Evolutionary conservation across 2,797 vertebrate genomes (phyloP), one percentile per base, ranked within the genome.

Genomic region (Neopelma chrysocephalum): DNA sequence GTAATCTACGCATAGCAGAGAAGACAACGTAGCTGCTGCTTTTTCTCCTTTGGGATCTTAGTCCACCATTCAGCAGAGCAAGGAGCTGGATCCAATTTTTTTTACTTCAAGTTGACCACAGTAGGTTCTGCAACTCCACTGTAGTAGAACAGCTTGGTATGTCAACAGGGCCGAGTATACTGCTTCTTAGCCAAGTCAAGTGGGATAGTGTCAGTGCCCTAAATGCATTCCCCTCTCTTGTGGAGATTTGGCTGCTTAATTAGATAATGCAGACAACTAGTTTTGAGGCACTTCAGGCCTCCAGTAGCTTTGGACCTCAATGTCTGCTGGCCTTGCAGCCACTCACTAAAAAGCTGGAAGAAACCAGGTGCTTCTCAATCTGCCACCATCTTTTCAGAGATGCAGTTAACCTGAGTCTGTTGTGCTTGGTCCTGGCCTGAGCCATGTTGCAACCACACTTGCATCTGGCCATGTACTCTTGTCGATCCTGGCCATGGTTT

Each of bases 391-490:
- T 62, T 57, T 58, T 70, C 29, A 48, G 27, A 78, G 43, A 31
- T 58, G 18, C 8, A 31, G 70, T 86, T 80, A 62, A 70, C 51
- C 23, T 36, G 43, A 27, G 5, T 43, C 47, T 73, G 19, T 40
- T 26, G 13, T 65, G 32, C 38, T 40, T 61, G 25, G 31, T 66
- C 32, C 14, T 32, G 56, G 13, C 53, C 31, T 61, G 62, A 71
- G 45, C 66, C 34, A 0, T 29, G 20, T 21, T 69, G 38, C 66
- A 82, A 32, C n/a, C 47, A 43, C 27, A 8, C 5, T 62, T 69
- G 15, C 1, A 1, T 51, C 47, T 72, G 42, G 29, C 31, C 9
- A 0, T 1, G 5, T 51, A 20, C 25, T 11, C 16, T 43, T 80
- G 25, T 66, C 75, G 60, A n/a, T 83, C 65, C 25, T 89, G 57